Evolutionary conservation across 2,888 invertebrate genomes (phyloP).

Genomic region (Itoplectis maculator): DNA sequence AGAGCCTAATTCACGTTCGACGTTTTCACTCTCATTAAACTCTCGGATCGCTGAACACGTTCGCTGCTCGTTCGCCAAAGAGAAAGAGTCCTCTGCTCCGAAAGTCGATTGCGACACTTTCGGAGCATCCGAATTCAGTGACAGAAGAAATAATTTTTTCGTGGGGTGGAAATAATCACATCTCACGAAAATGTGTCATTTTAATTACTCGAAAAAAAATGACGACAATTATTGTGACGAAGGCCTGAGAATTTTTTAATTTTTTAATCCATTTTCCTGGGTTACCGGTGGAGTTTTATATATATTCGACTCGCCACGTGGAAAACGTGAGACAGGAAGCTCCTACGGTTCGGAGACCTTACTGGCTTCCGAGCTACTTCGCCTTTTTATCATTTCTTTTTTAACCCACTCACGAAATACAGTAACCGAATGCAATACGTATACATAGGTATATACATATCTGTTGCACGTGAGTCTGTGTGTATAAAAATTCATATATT

Average conservation of each 20-base stretch:
- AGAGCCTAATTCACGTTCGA: slow-evolving; percentile 22
- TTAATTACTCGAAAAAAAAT: too few species aligned
- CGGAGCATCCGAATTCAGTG: slow-evolving; percentile 50
- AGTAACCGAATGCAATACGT: slow-evolving; percentile 3
- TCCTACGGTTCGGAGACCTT: slow-evolving; percentile 1
- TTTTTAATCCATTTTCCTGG: too few species aligned
- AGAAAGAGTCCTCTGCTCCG: slow-evolving; percentile 63
- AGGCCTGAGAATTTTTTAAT: too few species aligned
- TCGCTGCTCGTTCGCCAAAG: slow-evolving; percentile 63
- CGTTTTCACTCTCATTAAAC: slow-evolving; percentile 46
- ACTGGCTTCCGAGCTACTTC: slow-evolving; percentile 12
- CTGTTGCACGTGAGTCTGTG: too few species aligned
- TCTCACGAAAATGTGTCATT: too few species aligned
- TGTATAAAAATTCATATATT: slow-evolving; percentile 27
- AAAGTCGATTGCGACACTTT: slow-evolving; percentile 53
- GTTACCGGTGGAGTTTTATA: background rate
- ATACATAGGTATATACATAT: too few species aligned
- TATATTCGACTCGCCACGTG: background rate
- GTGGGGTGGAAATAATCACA: too few species aligned
- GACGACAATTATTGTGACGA: too few species aligned
- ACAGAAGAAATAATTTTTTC: too few species aligned
- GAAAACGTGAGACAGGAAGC: slow-evolving; percentile 17
- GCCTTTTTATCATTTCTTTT: slow-evolving; percentile 11
- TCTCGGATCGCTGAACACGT: slow-evolving; percentile 64
- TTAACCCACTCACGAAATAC: slow-evolving; percentile 24